These are phyloP conservation scores for Phrynocephalus forsythii DNA, from an alignment of 2,797 vertebrate genomes.

Conservation along the genomic window DNA sequence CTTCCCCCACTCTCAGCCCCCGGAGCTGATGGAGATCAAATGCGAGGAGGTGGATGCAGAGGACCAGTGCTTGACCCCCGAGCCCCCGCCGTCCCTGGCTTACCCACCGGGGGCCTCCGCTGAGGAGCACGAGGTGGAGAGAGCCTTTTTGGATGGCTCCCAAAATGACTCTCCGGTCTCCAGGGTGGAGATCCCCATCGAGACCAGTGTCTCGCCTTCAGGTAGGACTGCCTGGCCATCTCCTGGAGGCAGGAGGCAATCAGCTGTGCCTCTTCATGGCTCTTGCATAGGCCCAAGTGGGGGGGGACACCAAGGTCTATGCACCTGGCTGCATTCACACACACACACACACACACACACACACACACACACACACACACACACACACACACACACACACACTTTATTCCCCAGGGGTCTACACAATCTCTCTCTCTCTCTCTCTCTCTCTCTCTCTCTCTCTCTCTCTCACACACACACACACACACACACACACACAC, in stretches of 20 bases:
- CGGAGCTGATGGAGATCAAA: conserved; percentile 86
- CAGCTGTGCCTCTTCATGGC: background rate
- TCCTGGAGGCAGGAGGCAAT: too few relatives aligned
- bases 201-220: conserved; percentile 84
- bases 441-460: too few relatives aligned
- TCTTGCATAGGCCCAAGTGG: background rate
- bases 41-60: conserved; percentile 87
- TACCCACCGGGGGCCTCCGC: conserved; percentile 84
- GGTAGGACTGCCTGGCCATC: conserved; percentile 72
- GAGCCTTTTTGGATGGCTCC: conserved; percentile 73
- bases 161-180: conserved; percentile 70
- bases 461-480: too few relatives aligned
- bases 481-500: too few relatives aligned
- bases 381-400: too few relatives aligned
- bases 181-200: conserved; percentile 77
- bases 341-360: too few relatives aligned
- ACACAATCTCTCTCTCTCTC: too few relatives aligned
- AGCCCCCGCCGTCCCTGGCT: conserved; percentile 79
- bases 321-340: too few relatives aligned
- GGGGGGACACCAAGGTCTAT: background rate
- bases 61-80: conserved; percentile 80
- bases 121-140: conserved; percentile 79
- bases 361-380: too few relatives aligned
- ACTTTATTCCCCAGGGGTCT: too few relatives aligned
- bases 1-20: conserved; percentile 67